These are phyloP conservation scores for Autographa pulchrina DNA, from an alignment of 2,888 invertebrate genomes.

Conservation along the genomic window DNA sequence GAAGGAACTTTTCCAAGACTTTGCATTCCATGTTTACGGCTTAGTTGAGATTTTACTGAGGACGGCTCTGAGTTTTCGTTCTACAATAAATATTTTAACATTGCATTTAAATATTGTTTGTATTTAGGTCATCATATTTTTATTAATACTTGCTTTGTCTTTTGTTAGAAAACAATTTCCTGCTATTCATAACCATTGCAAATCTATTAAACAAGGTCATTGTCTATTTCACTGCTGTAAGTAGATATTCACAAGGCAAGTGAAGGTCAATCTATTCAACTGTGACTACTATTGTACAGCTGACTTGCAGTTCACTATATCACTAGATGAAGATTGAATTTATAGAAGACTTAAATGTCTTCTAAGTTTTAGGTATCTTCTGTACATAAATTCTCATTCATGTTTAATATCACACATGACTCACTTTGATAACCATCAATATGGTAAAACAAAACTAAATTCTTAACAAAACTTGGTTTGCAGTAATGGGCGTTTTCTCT, in stretches of 20 bases:
- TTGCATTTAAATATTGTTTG: not conserved
- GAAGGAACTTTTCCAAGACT: slow-evolving; percentile 99
- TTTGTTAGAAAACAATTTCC: slow-evolving; percentile 13
- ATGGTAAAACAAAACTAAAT: not conserved
- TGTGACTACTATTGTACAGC: slow-evolving; percentile 43
- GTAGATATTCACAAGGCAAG: slow-evolving; percentile 47
- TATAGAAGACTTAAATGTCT: too few relatives aligned
- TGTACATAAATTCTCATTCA: not conserved
- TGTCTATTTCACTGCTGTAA: slow-evolving; percentile 51
- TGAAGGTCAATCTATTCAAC: slow-evolving; percentile 65
- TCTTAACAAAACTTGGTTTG: slow-evolving; percentile 18
- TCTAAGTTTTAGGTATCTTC: not conserved
- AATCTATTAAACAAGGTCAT: slow-evolving; percentile 56
- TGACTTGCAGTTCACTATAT: slow-evolving; percentile 19
- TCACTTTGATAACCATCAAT: not conserved
- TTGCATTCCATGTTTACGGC: slow-evolving; percentile 99
- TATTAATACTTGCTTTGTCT: not conserved
- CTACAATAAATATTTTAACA: slow-evolving; percentile 27
- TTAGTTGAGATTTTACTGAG: slow-evolving; percentile 96
- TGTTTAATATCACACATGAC: not conserved
- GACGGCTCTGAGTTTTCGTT: slow-evolving; percentile 93
- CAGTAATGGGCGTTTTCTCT: slow-evolving; percentile 48
- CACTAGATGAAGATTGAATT: not conserved
- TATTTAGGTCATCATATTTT: not conserved
- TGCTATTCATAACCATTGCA: slow-evolving; percentile 16